These are phyloP conservation scores for Drosophila eugracilis DNA, from an alignment of 1,140 invertebrate genomes.

Conservation along the genomic window DNA sequence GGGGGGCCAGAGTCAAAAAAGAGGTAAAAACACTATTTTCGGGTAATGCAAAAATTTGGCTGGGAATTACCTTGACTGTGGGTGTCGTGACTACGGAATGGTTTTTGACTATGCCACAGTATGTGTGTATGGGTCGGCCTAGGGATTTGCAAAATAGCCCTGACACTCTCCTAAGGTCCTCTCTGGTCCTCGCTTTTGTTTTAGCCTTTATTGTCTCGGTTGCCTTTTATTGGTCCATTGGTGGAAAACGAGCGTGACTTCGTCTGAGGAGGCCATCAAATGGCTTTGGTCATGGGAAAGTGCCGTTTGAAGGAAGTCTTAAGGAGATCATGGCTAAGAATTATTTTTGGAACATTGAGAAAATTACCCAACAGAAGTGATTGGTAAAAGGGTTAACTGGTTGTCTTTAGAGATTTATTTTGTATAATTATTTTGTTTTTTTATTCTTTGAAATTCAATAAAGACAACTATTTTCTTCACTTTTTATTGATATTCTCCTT, in stretches of 20 bases:
- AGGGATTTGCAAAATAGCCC: conserved; percentile 40
- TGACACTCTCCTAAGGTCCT: conserved; percentile 23
- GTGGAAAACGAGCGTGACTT: conserved; percentile 65
- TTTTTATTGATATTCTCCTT: neutral
- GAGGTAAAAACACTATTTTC: conserved; percentile 55
- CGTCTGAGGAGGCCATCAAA: conserved; percentile 53
- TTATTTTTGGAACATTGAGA: neutral
- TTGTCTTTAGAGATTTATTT: neutral
- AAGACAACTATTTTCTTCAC: too few relatives aligned
- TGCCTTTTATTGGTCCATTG: conserved; percentile 71
- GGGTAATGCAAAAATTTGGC: conserved; percentile 72
- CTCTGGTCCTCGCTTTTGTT: conserved; percentile 39
- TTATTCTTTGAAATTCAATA: too few relatives aligned
- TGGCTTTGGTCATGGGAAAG: conserved; percentile 77
- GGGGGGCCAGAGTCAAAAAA: conserved; percentile 18
- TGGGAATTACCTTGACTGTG: conserved; percentile 79
- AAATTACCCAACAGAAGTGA: conserved; percentile 5
- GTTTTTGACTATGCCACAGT: neutral
- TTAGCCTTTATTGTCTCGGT: conserved; percentile 42
- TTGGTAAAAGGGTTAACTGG: neutral
- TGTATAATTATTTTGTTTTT: neutral
- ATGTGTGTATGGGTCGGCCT: neutral
- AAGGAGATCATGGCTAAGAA: conserved; percentile 37
- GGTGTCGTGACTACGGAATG: conserved; percentile 62
- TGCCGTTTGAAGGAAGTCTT: conserved; percentile 36